Evolutionary conservation across 2,888 invertebrate genomes (phyloP), one percentile per base, ranked within the genome.

Genomic region (Meandrusa payeni): DNA sequence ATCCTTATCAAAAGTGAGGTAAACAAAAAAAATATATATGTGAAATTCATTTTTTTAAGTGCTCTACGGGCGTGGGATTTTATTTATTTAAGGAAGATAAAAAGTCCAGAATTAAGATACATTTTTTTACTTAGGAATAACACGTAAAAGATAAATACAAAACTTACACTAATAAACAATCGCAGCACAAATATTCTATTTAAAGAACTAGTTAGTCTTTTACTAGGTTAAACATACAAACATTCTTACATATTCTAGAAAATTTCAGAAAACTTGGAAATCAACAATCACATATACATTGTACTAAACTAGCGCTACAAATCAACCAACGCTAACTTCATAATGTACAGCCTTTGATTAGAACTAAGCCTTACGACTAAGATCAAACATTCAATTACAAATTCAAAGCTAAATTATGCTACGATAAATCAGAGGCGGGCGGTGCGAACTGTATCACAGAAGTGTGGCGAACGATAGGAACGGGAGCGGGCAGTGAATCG

Each of bases 371-470:
- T 55, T 56, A 54, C 47, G 47, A 51, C 48, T 53, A 55, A 47
- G 28, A 47, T 48, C 46, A 26, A 47, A 55, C 37, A 41, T 48
- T 39, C 27, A 41, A 43, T 48, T 45, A 41, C 20, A 33, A 42
- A 49, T 26, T 50, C 20, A 48, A 53, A 44, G 38, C 26, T 41
- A 12, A 41, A 24, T 29, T 27, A 41, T 54, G 61, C 59, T 69
- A 74, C 55, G 69, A 76, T 44, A 63, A 63, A 42, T 88, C 91
- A 79, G 72, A 89, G 86, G 62, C 67, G 13, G 94, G 92, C 54
- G 93, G 91, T 9, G 96, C 96, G 69, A 95, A 96, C 57, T 95
- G 95, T 69, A 96, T 96, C 33, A 96, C 96, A 2, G 96, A 95
- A 24, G 80, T 86, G 47, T 86, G 85, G 45, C 85, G 77, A 37